Conservation (phyloP, 1,140 invertebrate genomes). For the Gonioctena quinquepunctata region DNA sequence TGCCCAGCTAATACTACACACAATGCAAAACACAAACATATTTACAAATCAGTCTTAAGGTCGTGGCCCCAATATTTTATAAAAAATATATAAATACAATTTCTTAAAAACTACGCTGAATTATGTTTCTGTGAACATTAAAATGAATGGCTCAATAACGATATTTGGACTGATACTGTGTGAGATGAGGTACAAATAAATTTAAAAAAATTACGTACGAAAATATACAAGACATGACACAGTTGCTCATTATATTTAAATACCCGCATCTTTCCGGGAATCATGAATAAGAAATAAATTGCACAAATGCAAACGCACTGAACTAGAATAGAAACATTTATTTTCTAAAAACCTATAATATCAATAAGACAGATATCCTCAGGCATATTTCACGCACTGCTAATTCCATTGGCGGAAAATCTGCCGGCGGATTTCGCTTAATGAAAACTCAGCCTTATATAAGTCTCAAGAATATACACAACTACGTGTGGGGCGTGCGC, state of each 20-base stretch:
- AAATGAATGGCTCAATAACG: background rate
- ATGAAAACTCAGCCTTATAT: too few relatives aligned
- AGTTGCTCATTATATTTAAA: background rate
- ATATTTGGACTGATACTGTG: conserved; percentile 1
- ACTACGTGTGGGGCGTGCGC: conserved; percentile 70
- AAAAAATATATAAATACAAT: background rate
- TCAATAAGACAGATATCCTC: too few relatives aligned
- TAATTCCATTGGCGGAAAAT: too few relatives aligned
- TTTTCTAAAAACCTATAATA: too few relatives aligned
- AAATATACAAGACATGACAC: background rate
- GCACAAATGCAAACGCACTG: background rate
- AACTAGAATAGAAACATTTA: background rate
- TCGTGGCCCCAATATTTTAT: background rate
- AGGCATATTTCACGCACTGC: too few relatives aligned
- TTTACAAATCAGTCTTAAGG: conserved; percentile 13
- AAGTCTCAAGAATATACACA: background rate
- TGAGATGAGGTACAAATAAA: background rate
- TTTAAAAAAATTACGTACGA: background rate
- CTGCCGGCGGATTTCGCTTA: too few relatives aligned
- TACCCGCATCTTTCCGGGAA: background rate
- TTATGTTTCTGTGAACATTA: background rate
- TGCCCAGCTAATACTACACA: conserved; percentile 5
- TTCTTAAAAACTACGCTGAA: background rate
- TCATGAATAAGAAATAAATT: background rate
- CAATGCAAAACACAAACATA: background rate